These are phyloP conservation scores for Pterocles burchelli DNA, from an alignment of 2,113 vertebrate species.

Conservation along the genomic window DNA sequence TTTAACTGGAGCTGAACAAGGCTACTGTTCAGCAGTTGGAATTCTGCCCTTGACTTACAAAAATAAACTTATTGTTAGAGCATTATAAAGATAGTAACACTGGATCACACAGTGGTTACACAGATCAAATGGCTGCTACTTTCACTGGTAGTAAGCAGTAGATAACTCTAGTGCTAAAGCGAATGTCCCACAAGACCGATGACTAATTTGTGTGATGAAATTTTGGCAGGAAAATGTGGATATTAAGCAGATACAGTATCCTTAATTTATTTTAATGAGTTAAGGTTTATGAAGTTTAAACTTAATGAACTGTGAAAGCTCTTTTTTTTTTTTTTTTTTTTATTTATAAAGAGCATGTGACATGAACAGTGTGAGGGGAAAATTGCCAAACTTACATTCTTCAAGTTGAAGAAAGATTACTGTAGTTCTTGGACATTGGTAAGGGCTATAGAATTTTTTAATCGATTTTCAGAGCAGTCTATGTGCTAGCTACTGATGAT, in stretches of 20 bases:
- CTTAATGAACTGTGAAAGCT: neutral
- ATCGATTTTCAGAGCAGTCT: neutral
- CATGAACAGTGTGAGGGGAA: neutral
- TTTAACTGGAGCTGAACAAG: neutral
- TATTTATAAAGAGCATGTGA: neutral
- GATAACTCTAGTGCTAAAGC: neutral
- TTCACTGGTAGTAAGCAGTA: neutral
- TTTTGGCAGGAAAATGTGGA: neutral
- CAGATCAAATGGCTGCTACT: neutral
- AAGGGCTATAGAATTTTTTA: neutral
- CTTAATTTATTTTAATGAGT: neutral
- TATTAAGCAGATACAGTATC: neutral
- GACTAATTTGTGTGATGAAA: neutral
- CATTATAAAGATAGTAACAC: neutral
- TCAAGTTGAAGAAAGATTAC: neutral
- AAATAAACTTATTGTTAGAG: slow-evolving; percentile 25
- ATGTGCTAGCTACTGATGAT: neutral
- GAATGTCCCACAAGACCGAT: neutral
- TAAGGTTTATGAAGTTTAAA: neutral
- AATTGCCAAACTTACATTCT: neutral
- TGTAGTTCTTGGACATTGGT: neutral
- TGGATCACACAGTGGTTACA: neutral
- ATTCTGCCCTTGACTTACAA: neutral
- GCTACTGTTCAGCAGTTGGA: neutral
- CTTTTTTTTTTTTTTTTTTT: neutral